Percentiles rank a stretch among this genome's conserved stretches.
Evolutionary conservation across 2,888 invertebrate genomes (phyloP).

Genomic region (Antheraea yamamai): DNA sequence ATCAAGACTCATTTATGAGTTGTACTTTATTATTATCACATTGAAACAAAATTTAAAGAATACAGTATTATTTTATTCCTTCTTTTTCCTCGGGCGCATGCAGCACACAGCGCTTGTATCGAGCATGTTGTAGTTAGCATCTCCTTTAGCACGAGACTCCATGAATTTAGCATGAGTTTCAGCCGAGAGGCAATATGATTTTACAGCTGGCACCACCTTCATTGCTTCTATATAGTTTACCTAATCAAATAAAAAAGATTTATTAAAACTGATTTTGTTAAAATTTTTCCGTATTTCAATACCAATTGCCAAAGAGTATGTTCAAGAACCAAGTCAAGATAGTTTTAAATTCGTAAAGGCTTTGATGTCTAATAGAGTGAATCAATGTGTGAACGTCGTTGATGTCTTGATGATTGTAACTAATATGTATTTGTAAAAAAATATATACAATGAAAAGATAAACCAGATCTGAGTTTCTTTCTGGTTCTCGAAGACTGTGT

Average conservation of each 20-base stretch:
- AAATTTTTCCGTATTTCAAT: neutral
- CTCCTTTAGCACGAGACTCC: slow-evolving; percentile 84
- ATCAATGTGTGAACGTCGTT: no score
- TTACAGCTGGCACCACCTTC: slow-evolving; percentile 87
- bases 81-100: slow-evolving; percentile 78
- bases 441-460: no score
- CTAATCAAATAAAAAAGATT: slow-evolving; percentile 37
- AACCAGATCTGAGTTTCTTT: no score
- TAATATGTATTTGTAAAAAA: no score
- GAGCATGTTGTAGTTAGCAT: slow-evolving; percentile 86
- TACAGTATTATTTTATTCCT: slow-evolving; percentile 50
- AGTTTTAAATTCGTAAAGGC: no score
- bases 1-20: slow-evolving; percentile 14
- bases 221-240: slow-evolving; percentile 85
- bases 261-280: neutral
- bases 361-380: no score
- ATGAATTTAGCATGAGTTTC: slow-evolving; percentile 89
- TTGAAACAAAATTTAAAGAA: neutral
- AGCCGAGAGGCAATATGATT: slow-evolving; percentile 84
- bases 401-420: no score
- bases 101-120: slow-evolving; percentile 72
- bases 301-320: no score
- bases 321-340: no score
- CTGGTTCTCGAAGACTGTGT: no score
- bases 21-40: slow-evolving; percentile 28